Evolutionary conservation across 2,113 vertebrate species (phyloP).

Genomic region (Sylvietta virens): DNA sequence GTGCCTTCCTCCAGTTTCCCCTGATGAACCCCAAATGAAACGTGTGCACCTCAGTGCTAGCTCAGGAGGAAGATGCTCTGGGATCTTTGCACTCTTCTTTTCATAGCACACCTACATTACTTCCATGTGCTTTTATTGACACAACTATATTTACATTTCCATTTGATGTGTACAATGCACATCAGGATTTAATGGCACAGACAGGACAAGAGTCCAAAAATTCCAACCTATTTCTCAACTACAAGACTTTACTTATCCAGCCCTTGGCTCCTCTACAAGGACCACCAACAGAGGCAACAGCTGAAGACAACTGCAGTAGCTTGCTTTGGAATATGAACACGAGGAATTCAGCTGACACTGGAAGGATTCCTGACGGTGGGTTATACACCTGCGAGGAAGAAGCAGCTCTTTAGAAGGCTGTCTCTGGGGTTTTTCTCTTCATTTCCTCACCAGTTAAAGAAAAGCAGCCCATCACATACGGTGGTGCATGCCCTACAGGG

Average conservation of each 20-base stretch:
- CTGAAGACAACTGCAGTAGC: neutral
- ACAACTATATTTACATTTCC: neutral
- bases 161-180: neutral
- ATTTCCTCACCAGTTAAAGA: neutral
- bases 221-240: neutral
- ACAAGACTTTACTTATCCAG: neutral
- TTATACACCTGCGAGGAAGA: neutral
- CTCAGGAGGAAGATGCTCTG: neutral
- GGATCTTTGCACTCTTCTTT: neutral
- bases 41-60: neutral
- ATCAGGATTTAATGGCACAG: neutral
- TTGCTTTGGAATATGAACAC: neutral
- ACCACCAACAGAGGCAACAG: conserved; percentile 7
- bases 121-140: neutral
- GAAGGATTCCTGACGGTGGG: neutral
- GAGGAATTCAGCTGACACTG: neutral
- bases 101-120: neutral
- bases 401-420: neutral
- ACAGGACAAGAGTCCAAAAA: neutral
- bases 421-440: neutral
- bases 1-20: neutral
- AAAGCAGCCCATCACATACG: neutral
- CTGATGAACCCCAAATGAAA: neutral
- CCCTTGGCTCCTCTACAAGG: neutral
- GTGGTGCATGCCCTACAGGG: neutral